A percentile compares a stretch with the other conserved stretches of the same genome.
Conservation (phyloP, 1,140 invertebrate genomes). For the Phymastichus coffea region DNA sequence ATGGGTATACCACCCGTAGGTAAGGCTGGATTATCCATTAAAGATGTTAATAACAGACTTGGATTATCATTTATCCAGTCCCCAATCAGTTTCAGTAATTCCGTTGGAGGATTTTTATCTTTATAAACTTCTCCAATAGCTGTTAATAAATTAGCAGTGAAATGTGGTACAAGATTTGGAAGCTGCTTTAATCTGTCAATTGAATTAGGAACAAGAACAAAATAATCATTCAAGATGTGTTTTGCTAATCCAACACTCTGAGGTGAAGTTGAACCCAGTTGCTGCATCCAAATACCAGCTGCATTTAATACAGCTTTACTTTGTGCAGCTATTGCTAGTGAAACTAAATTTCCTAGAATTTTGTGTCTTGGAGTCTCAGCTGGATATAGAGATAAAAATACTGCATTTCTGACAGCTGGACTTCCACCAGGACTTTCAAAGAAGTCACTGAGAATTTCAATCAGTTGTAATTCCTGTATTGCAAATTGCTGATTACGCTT, state of each 20-base stretch:
- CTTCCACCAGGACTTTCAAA: constrained; percentile 65
- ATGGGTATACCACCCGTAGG: constrained; percentile 78
- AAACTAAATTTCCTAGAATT: constrained; percentile 76
- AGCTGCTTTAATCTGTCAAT: constrained; percentile 66
- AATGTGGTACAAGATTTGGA: constrained; percentile 71
- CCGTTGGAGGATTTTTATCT: constrained; percentile 47
- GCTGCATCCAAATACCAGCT: constrained; percentile 82
- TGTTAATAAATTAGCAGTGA: constrained; percentile 78
- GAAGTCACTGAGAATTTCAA: constrained; percentile 74
- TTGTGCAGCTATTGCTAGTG: constrained; percentile 72
- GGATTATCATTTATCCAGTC: constrained; percentile 62
- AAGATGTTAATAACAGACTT: constrained; percentile 68
- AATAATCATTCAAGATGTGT: constrained; percentile 77
- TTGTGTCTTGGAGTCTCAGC: constrained; percentile 67
- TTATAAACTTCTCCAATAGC: constrained; percentile 76
- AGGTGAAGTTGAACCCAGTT: constrained; percentile 73
- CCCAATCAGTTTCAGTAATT: constrained; percentile 46
- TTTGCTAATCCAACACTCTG: constrained; percentile 71
- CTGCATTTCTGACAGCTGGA: constrained; percentile 74
- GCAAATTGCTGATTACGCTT: constrained; percentile 58
- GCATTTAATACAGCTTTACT: constrained; percentile 71
- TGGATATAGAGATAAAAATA: constrained; percentile 77
- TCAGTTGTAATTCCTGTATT: constrained; percentile 73
- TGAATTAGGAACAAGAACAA: constrained; percentile 68
- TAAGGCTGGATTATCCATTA: constrained; percentile 67